phyloP scores from a whole-genome alignment of 1,140 invertebrate genomes.

The Temnothorax longispinosus region DNA sequence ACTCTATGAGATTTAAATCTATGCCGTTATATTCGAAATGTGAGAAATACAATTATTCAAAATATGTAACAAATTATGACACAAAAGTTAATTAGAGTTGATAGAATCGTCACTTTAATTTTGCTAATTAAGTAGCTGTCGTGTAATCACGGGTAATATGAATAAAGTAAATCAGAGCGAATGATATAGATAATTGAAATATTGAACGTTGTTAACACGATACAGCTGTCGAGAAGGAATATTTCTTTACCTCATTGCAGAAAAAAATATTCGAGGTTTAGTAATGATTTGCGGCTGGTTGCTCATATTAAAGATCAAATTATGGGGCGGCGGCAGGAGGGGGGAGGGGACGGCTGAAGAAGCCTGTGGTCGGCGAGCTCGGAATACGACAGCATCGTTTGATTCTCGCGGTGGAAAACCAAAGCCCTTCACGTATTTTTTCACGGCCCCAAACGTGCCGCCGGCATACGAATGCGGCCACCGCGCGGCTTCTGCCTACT shows the following conservation, averaged over 20 bases:
- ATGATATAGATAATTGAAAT: not conserved
- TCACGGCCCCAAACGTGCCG: constrained; percentile 62
- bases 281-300: not conserved
- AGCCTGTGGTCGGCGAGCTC: constrained; percentile 17
- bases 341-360: not conserved
- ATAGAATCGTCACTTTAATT: too few relatives aligned
- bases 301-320: constrained; percentile 27
- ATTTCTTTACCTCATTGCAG: not conserved
- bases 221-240: not conserved
- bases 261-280: not conserved
- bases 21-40: too few relatives aligned
- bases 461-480: constrained; percentile 74
- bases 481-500: not conserved
- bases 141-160: too few relatives aligned
- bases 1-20: too few relatives aligned
- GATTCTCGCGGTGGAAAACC: constrained; percentile 72
- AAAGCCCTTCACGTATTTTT: constrained; percentile 75
- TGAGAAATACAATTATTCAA: too few relatives aligned
- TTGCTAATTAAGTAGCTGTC: too few relatives aligned
- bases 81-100: too few relatives aligned
- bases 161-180: too few relatives aligned
- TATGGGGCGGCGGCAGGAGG: not conserved
- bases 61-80: too few relatives aligned
- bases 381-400: constrained; percentile 70
- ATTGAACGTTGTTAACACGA: not conserved